Evolutionary conservation across 2,113 vertebrate genomes (phyloP), one percentile per base, ranked within the genome.

Genomic region (Oncorhynchus clarkii): DNA sequence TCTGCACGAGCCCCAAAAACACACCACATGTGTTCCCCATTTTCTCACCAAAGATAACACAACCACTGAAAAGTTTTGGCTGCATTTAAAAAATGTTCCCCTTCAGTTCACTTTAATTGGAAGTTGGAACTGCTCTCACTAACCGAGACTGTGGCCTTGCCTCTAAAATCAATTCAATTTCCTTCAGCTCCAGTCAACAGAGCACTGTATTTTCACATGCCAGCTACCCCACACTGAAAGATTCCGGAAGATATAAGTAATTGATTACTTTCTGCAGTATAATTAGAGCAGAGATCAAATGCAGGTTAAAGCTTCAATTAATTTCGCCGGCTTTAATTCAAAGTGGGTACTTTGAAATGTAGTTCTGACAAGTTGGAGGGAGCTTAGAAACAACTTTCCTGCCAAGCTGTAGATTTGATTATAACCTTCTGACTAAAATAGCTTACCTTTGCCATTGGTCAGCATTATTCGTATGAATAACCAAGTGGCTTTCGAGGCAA

Each of bases 221-320:
- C 48, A 64, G 57, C 18, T 12, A 18, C 69, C 2, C 14, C 8
- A 11, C 13, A 9, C 16, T 29, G 16, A 79, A 68, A 77, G 68
- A 60, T 45, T 73, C 71, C 67, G 64, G 66, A 60, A 48, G 59
- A 64, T 22, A 64, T 16, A 8, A 65, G 59, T 64, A 66, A 73
- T 69, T 60, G 66, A 82, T 74, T 73, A 34, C 11, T 39, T 57
- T 76, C 79, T 68, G 79, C 76, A 74, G 39, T 29, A 74, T 82
- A 76, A 82, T 84, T 78, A 76, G 70, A 26, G 70, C 34, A 60
- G 79, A 71, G 66, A 75, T 84, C 74, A 84, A 64, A 73, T 76
- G 8, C 22, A 62, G 71, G 57, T 73, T 45, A 11, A 45, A 11
- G 39, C 71, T 64, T 73, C 34, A 64, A 65, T 73, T 65, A 18